Conservation (phyloP, 2,797 vertebrate species). For the Dipus sagitta region DNA sequence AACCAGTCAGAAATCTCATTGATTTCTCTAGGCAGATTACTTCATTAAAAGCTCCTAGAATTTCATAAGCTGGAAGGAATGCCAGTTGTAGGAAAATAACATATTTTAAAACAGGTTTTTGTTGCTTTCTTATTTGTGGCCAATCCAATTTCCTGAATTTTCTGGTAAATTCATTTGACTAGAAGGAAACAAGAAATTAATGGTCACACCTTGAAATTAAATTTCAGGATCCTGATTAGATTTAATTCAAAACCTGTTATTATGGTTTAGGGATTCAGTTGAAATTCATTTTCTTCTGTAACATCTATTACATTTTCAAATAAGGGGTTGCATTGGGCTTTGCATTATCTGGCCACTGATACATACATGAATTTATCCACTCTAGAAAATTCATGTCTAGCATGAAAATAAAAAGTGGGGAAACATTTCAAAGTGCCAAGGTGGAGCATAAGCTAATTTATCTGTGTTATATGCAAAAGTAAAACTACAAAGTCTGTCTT, state of each 20-base stretch:
- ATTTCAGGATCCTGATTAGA: not conserved
- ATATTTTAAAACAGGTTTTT: not conserved
- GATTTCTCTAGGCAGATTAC: not conserved
- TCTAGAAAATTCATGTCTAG: not conserved
- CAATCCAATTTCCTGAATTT: not conserved
- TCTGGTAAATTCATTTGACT: not conserved
- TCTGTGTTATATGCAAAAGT: not conserved
- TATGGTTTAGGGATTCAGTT: not conserved
- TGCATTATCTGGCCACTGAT: not conserved
- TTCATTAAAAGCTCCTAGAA: not conserved
- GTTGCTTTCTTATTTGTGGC: not conserved
- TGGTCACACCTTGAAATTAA: not conserved
- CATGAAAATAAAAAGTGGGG: not conserved
- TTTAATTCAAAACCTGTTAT: not conserved
- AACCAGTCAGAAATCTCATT: not conserved
- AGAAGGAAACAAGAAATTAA: not conserved
- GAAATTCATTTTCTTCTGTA: not conserved
- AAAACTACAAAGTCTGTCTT: not conserved
- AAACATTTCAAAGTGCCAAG: not conserved
- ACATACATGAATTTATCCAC: not conserved
- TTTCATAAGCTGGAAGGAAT: not conserved
- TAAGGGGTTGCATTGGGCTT: not conserved
- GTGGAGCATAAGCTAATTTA: not conserved
- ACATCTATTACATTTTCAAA: not conserved
- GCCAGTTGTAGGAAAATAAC: not conserved